These are phyloP conservation scores for Chionis minor DNA, from an alignment of 2,113 vertebrate genomes.

Conservation along the genomic window DNA sequence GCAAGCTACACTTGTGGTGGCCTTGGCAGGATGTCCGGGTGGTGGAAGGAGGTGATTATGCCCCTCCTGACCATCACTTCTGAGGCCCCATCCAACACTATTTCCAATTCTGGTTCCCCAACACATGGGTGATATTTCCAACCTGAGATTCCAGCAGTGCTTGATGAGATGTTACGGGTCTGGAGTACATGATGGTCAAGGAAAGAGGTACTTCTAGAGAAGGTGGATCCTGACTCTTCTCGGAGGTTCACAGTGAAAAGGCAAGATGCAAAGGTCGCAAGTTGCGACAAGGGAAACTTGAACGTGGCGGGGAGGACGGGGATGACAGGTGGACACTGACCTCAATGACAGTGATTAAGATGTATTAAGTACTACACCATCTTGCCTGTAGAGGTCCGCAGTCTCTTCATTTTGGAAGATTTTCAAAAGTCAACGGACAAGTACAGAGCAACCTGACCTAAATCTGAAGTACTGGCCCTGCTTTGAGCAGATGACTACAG, in stretches of 20 bases:
- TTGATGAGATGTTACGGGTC: neutral
- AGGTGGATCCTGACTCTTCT: neutral
- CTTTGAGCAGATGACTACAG: too few relatives aligned
- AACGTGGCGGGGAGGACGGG: neutral
- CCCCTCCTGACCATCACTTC: fast-evolving
- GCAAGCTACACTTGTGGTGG: neutral
- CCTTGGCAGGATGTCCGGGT: neutral
- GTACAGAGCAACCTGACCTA: too few relatives aligned
- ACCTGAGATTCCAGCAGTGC: fast-evolving
- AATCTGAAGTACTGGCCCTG: too few relatives aligned
- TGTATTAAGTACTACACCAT: too few relatives aligned
- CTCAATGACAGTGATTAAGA: too few relatives aligned
- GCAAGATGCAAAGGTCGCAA: too few relatives aligned
- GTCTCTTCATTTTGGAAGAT: too few relatives aligned
- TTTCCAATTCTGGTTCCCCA: neutral
- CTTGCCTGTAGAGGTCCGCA: too few relatives aligned
- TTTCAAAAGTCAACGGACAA: too few relatives aligned
- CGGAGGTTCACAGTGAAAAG: fast-evolving
- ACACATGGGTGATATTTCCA: neutral
- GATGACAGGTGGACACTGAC: fast-evolving
- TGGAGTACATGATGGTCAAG: neutral
- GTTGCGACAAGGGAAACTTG: neutral
- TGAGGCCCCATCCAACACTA: neutral
- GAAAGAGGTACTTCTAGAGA: neutral
- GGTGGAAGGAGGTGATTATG: fast-evolving